Percentiles rank a stretch among this genome's conserved stretches.
Conservation (phyloP, 2,113 vertebrate genomes). For the Actenoides lindsayi region DNA sequence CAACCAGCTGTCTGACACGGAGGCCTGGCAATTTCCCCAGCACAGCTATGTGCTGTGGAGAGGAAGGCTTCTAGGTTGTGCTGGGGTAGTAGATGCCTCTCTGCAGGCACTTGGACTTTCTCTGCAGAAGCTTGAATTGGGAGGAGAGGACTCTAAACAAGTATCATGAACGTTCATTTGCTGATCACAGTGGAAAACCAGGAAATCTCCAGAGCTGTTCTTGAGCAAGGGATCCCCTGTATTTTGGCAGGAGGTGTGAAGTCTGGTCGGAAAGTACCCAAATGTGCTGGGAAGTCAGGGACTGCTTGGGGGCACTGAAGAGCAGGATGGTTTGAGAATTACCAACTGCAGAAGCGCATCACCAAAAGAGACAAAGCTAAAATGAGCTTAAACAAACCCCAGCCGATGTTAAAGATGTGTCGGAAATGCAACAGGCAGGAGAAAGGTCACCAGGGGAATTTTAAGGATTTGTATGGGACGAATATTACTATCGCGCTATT, state of each 20-base stretch:
- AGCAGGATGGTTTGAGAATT: background rate
- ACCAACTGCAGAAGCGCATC: background rate
- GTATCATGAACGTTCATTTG: background rate
- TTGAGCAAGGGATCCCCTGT: background rate
- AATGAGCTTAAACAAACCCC: background rate
- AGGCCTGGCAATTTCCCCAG: background rate
- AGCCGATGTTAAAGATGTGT: rapidly evolving
- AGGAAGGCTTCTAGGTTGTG: background rate
- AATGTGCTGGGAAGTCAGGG: background rate
- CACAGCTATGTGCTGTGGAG: background rate
- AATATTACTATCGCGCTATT: background rate
- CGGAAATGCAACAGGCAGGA: background rate
- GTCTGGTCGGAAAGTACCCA: background rate
- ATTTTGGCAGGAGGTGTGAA: background rate
- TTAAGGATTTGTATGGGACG: background rate
- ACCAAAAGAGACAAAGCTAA: background rate
- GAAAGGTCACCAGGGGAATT: background rate
- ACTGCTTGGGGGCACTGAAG: background rate
- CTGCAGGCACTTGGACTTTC: background rate
- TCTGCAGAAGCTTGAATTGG: background rate
- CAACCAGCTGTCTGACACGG: background rate
- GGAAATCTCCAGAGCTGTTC: background rate
- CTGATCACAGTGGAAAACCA: background rate
- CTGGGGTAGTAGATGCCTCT: background rate
- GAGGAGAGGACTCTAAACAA: background rate